Conservation (phyloP, 2,797 vertebrate species). For the Karalla daura region DNA sequence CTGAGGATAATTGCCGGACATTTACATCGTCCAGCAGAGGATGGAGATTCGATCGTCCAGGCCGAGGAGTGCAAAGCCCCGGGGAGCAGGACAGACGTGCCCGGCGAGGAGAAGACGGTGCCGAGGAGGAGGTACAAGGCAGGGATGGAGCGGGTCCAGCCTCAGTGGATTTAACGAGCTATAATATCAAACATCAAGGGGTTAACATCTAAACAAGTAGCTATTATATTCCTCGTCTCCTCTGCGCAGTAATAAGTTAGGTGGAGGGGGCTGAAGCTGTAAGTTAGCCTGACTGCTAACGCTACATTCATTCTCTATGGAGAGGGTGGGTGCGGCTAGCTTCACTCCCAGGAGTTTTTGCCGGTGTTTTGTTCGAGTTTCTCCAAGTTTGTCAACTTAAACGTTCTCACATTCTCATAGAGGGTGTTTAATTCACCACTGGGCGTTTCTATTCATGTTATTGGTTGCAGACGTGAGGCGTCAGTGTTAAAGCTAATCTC, state of each 20-base stretch:
- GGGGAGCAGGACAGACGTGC: slow-evolving; percentile 38
- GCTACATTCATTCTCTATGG: slow-evolving; percentile 56
- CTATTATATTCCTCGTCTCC: rapidly evolving
- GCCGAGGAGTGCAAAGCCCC: slow-evolving; percentile 80
- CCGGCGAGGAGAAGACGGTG: slow-evolving; percentile 65
- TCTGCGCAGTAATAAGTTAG: not conserved
- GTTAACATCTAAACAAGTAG: not conserved
- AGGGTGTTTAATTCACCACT: not conserved
- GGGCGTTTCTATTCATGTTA: too few relatives aligned
- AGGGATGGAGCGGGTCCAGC: slow-evolving; percentile 60
- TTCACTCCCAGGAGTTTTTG: slow-evolving; percentile 16
- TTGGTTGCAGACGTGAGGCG: not conserved
- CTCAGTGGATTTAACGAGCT: slow-evolving; percentile 28
- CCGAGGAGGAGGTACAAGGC: slow-evolving; percentile 84
- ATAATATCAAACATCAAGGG: slow-evolving; percentile 9
- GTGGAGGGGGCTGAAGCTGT: not conserved
- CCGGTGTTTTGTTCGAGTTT: slow-evolving; percentile 25
- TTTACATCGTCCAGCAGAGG: slow-evolving; percentile 63
- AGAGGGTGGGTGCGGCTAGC: slow-evolving; percentile 80
- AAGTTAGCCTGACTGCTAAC: slow-evolving; percentile 62
- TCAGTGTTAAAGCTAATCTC: not conserved
- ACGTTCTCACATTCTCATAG: too few relatives aligned
- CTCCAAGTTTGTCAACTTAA: slow-evolving; percentile 7
- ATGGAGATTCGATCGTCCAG: slow-evolving; percentile 48
- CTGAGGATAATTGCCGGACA: slow-evolving; percentile 82